phyloP scores from a whole-genome alignment of 2,113 vertebrate genomes.

The Miniopterus natalensis region DNA sequence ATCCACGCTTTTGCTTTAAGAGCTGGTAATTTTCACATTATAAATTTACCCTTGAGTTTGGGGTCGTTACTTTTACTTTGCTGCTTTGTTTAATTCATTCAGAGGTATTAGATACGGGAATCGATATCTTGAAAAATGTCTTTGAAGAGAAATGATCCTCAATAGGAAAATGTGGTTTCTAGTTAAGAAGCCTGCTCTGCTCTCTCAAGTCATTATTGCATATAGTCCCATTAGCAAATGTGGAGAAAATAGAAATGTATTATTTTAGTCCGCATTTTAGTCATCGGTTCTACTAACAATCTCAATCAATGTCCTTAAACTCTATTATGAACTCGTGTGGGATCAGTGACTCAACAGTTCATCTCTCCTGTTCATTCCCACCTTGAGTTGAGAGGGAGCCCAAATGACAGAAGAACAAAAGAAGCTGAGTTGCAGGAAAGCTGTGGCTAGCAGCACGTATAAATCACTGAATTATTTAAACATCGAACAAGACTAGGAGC shows the following conservation, averaged over 20 bases:
- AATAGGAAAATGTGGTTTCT: constrained; percentile 68
- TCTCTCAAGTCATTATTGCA: constrained; percentile 63
- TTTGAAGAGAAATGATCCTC: constrained; percentile 73
- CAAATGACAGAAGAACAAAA: not conserved
- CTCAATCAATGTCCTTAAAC: constrained; percentile 10
- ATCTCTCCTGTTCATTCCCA: not conserved
- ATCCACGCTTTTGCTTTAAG: not conserved
- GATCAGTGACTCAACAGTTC: not conserved
- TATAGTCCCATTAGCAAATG: constrained; percentile 66
- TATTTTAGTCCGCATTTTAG: constrained; percentile 41
- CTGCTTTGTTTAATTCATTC: constrained; percentile 75
- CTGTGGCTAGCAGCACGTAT: not conserved
- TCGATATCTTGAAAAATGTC: constrained; percentile 54
- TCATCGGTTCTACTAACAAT: not conserved
- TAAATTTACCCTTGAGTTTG: constrained; percentile 48
- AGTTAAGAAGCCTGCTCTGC: constrained; percentile 48
- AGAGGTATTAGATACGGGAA: constrained; percentile 65
- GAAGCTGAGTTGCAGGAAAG: not conserved
- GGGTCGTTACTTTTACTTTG: constrained; percentile 60
- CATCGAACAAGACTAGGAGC: not conserved
- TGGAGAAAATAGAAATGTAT: constrained; percentile 49
- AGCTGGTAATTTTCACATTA: constrained; percentile 48
- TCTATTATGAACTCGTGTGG: not conserved
- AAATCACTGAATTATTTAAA: not conserved
- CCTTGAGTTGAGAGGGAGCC: not conserved